These are phyloP conservation scores for Dromiciops gliroides DNA, from an alignment of 2,113 vertebrate species.

Conservation along the genomic window DNA sequence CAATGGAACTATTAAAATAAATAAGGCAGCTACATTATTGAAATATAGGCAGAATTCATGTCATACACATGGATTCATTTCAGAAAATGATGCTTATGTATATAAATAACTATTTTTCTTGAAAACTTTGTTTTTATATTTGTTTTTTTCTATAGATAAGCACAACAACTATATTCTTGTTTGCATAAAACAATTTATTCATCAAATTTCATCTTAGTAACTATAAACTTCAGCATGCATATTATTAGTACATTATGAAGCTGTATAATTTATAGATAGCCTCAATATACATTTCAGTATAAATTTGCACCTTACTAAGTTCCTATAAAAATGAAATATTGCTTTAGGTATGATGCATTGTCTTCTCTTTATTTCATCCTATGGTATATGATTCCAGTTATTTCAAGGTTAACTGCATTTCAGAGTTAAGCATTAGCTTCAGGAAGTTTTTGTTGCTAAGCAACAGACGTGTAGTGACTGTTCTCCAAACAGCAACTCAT, in stretches of 20 bases:
- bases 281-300: background rate
- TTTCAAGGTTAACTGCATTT: slow-evolving; percentile 27
- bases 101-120: background rate
- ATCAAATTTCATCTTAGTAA: background rate
- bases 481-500: background rate
- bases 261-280: background rate
- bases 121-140: no score
- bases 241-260: background rate
- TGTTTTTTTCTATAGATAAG: background rate
- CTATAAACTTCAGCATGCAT: background rate
- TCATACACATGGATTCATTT: background rate
- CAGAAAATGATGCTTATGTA: background rate
- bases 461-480: background rate
- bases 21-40: background rate
- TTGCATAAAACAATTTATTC: slow-evolving; percentile 7
- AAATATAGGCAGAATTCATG: slow-evolving; percentile 1
- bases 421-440: background rate
- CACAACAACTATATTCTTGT: background rate
- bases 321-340: accelerated
- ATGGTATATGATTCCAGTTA: background rate
- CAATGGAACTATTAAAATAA: slow-evolving; percentile 18
- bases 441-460: slow-evolving; percentile 8
- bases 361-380: background rate
- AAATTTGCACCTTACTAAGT: background rate
- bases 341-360: slow-evolving; percentile 1